Percentiles rank a stretch among this genome's conserved stretches.
Evolutionary conservation across 1,140 invertebrate genomes (phyloP).

Genomic region (Diorhabda carinulata): DNA sequence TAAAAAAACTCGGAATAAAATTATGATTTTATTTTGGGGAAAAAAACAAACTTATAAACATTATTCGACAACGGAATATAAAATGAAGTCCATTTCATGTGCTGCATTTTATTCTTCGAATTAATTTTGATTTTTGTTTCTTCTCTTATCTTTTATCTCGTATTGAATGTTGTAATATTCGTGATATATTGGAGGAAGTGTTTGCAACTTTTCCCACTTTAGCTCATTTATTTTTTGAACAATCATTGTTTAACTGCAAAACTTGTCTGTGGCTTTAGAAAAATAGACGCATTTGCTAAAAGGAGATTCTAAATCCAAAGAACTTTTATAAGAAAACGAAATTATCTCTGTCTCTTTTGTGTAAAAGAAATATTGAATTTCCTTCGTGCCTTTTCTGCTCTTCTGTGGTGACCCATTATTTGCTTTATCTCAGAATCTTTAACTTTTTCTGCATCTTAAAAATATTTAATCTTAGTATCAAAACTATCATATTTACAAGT

Average conservation of each 20-base stretch:
- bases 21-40: too few species aligned
- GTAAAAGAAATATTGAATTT: slow-evolving; percentile 21
- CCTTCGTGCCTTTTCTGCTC: slow-evolving; percentile 7
- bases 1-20: too few species aligned
- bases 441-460: slow-evolving; percentile 14
- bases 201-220: slow-evolving; percentile 19
- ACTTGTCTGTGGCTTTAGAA: slow-evolving; percentile 15
- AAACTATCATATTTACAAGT: neutral
- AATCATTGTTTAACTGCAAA: slow-evolving; percentile 11
- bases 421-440: neutral
- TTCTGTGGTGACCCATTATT: neutral
- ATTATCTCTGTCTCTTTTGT: slow-evolving; percentile 16
- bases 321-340: slow-evolving; percentile 13
- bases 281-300: slow-evolving; percentile 11
- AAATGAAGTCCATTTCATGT: too few species aligned
- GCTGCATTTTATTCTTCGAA: neutral
- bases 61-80: too few species aligned
- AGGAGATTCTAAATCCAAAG: slow-evolving; percentile 6
- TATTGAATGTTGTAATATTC: slow-evolving; percentile 21
- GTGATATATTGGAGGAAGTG: slow-evolving; percentile 19
- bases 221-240: slow-evolving; percentile 21
- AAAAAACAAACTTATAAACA: too few species aligned
- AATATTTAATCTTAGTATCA: slow-evolving; percentile 10
- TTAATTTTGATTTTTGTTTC: slow-evolving; percentile 14
- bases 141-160: slow-evolving; percentile 15